These are phyloP conservation scores for Climacteris rufus DNA, from an alignment of 2,113 vertebrate species.

Conservation along the genomic window DNA sequence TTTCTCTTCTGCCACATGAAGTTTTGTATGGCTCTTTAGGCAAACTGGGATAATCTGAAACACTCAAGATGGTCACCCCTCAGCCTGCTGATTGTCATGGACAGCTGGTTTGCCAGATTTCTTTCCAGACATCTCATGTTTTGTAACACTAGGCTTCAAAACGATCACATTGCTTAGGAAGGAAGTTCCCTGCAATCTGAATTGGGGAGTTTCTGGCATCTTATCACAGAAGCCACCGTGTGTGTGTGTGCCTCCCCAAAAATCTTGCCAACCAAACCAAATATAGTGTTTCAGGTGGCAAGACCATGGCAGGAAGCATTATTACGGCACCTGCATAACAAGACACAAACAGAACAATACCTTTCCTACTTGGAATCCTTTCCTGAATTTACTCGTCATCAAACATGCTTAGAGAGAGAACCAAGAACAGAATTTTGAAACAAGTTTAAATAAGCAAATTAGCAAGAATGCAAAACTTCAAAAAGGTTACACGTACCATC, in stretches of 20 bases:
- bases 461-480: not conserved
- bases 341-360: not conserved
- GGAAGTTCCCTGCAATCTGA: not conserved
- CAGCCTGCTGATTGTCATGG: not conserved
- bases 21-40: fast-evolving
- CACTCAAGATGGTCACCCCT: not conserved
- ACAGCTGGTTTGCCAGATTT: not conserved
- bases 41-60: not conserved
- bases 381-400: not conserved
- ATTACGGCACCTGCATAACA: not conserved
- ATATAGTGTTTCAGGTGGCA: fast-evolving
- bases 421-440: not conserved
- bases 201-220: not conserved
- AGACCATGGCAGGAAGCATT: fast-evolving
- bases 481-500: not conserved
- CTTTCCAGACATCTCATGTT: not conserved
- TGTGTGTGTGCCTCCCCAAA: not conserved
- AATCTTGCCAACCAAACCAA: not conserved
- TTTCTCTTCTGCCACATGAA: not conserved
- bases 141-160: not conserved
- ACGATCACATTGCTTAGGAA: not conserved
- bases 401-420: not conserved
- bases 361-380: not conserved
- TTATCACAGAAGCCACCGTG: not conserved
- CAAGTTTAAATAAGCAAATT: not conserved